phyloP scores from a whole-genome alignment of 1,140 invertebrate species.

The Tigriopus japonicus region DNA sequence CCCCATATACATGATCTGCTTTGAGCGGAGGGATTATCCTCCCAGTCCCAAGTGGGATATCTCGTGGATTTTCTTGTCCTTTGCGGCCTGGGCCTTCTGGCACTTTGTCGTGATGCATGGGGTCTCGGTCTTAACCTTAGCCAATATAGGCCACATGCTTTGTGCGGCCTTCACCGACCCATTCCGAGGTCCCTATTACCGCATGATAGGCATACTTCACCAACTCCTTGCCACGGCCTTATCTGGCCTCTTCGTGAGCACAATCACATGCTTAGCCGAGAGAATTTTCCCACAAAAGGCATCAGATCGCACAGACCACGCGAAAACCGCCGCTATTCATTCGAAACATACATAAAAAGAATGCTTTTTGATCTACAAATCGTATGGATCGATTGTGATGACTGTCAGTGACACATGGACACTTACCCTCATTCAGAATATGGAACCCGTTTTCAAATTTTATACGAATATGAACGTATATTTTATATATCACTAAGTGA shows the following conservation, averaged over 20 bases:
- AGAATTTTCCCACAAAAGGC: too few relatives aligned
- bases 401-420: too few relatives aligned
- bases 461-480: too few relatives aligned
- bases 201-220: neutral
- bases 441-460: too few relatives aligned
- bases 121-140: neutral
- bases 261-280: too few relatives aligned
- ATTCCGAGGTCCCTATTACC: neutral
- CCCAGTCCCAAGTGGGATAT: neutral
- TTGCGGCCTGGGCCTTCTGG: neutral
- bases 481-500: too few relatives aligned
- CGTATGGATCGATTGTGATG: too few relatives aligned
- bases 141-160: neutral
- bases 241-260: neutral
- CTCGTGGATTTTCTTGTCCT: neutral
- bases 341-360: too few relatives aligned
- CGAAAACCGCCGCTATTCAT: too few relatives aligned
- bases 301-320: too few relatives aligned
- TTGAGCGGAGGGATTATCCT: neutral
- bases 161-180: neutral
- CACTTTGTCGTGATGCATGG: neutral
- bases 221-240: neutral
- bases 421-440: too few relatives aligned
- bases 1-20: neutral
- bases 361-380: too few relatives aligned